Percentiles rank a stretch among this genome's conserved stretches.
These are phyloP conservation scores for Congeria kusceri DNA, from an alignment of 2,888 invertebrate genomes.

Conservation along the genomic window DNA sequence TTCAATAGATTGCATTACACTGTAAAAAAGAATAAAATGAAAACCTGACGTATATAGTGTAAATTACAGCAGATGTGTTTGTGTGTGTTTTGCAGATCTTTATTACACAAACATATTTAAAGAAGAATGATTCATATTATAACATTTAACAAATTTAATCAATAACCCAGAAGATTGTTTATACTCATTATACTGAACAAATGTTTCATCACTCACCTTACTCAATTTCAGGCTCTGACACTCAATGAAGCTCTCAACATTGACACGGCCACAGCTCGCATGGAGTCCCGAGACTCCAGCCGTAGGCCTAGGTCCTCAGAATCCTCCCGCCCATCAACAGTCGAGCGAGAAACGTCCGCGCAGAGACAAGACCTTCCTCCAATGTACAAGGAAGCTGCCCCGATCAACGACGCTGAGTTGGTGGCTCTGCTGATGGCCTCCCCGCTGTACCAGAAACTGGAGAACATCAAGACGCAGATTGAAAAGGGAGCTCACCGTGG, in stretches of 20 bases:
- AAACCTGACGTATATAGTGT: too few relatives aligned
- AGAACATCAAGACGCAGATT: slow-evolving; percentile 80
- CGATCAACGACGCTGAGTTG: slow-evolving; percentile 82
- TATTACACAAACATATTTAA: too few relatives aligned
- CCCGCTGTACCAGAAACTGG: slow-evolving; percentile 84
- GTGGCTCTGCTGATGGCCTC: slow-evolving; percentile 82
- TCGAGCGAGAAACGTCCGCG: slow-evolving; percentile 25
- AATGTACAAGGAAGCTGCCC: slow-evolving; percentile 80
- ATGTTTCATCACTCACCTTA: not conserved
- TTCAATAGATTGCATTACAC: too few relatives aligned
- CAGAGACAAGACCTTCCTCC: slow-evolving; percentile 64
- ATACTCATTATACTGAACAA: not conserved
- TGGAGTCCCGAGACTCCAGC: slow-evolving; percentile 29
- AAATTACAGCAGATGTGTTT: too few relatives aligned
- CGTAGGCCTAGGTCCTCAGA: slow-evolving; percentile 24
- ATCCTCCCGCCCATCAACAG: slow-evolving; percentile 14
- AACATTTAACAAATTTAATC: too few relatives aligned
- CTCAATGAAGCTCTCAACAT: slow-evolving; percentile 81
- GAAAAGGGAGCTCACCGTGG: slow-evolving; percentile 70
- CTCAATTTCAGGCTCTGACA: slow-evolving; percentile 75
- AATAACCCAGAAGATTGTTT: too few relatives aligned
- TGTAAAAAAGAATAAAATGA: too few relatives aligned
- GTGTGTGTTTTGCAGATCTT: too few relatives aligned
- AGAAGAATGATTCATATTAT: too few relatives aligned
- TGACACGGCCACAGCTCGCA: slow-evolving; percentile 65